phyloP scores from a whole-genome alignment of 2,888 invertebrate species.

The Lissocephala sabroskyi region DNA sequence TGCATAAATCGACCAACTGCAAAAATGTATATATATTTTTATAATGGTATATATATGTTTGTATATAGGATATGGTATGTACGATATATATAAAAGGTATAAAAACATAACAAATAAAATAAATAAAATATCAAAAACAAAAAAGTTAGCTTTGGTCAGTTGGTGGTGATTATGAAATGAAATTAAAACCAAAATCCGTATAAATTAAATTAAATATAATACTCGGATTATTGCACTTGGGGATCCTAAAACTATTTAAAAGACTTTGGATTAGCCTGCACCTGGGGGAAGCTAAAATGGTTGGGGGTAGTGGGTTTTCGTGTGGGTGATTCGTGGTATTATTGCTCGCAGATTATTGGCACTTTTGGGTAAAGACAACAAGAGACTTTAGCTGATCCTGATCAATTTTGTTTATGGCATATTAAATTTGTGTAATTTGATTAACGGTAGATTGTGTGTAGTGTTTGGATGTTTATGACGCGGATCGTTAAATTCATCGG shows the following conservation, averaged over 20 bases:
- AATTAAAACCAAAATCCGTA: constrained; percentile 5
- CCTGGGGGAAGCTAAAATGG: no score
- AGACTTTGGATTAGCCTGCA: no score
- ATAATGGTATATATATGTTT: no score
- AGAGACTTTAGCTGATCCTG: constrained; percentile 5
- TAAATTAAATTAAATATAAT: constrained; percentile 15
- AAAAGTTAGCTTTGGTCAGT: constrained; percentile 10
- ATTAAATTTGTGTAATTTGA: constrained; percentile 20
- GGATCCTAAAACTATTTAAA: no score
- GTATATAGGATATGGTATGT: no score
- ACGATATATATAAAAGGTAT: constrained; percentile 4
- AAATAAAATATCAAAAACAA: background rate
- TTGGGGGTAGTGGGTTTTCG: no score
- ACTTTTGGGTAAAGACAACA: no score
- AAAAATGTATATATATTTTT: constrained; percentile 70
- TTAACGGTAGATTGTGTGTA: constrained; percentile 13
- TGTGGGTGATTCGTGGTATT: constrained; percentile 21
- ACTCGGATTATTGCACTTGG: no score
- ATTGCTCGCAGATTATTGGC: constrained; percentile 44
- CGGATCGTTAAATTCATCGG: background rate
- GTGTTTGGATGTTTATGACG: constrained; percentile 40
- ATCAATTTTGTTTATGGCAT: constrained; percentile 13
- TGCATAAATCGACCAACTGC: constrained; percentile 74
- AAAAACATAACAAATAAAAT: background rate
- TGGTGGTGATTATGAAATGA: constrained; percentile 5